phyloP scores from a whole-genome alignment of 2,797 vertebrate genomes.

The Sciurus carolinensis region DNA sequence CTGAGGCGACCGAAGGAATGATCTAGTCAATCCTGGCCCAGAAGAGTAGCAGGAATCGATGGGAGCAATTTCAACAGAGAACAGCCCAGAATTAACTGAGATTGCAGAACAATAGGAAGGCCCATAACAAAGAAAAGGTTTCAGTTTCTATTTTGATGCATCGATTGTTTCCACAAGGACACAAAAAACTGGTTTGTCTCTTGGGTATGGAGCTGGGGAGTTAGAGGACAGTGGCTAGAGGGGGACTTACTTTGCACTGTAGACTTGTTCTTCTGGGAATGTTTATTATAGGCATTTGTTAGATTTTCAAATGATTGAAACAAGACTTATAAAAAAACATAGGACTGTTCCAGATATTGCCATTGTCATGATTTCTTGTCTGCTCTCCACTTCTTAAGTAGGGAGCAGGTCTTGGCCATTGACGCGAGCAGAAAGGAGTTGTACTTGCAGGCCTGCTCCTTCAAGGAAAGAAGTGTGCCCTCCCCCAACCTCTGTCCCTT shows the following conservation, averaged over 20 bases:
- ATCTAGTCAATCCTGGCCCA: not conserved
- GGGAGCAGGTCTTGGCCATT: not conserved
- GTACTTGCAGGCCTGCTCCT: not conserved
- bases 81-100: not conserved
- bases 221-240: not conserved
- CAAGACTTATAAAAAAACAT: not conserved
- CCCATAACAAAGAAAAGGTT: not conserved
- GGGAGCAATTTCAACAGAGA: conserved; percentile 20
- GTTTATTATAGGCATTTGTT: not conserved
- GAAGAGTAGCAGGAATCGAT: not conserved
- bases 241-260: not conserved
- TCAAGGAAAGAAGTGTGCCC: not conserved
- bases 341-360: not conserved
- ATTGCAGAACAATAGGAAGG: not conserved
- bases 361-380: not conserved
- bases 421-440: not conserved
- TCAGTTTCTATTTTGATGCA: not conserved
- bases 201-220: not conserved
- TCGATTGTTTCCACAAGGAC: not conserved
- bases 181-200: not conserved
- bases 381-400: not conserved
- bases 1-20: not conserved
- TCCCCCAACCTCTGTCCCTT: not conserved
- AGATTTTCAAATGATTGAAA: not conserved
- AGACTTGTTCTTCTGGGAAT: not conserved